Conservation (phyloP, 2,113 vertebrate genomes). For the Tauraco erythrolophus region DNA sequence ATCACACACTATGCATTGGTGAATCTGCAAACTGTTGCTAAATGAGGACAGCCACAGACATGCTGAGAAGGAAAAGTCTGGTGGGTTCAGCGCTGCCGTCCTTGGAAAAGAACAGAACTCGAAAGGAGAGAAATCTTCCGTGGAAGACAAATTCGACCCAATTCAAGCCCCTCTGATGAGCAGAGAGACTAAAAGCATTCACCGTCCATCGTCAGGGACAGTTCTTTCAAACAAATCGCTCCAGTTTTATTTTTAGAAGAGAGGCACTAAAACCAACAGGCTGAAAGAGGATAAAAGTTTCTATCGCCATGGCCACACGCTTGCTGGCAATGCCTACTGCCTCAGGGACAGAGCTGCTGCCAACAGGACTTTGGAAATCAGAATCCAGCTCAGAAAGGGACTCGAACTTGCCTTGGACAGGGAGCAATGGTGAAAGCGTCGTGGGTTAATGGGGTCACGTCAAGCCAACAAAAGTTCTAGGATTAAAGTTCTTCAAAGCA, state of each 20-base stretch:
- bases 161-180: neutral
- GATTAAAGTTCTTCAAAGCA: neutral
- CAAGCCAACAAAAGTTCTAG: neutral
- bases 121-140: neutral
- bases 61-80: neutral
- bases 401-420: accelerated
- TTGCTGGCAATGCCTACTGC: neutral
- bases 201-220: accelerated
- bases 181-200: neutral
- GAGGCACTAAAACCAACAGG: neutral
- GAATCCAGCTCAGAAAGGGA: neutral
- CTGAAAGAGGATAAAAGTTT: neutral
- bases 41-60: neutral
- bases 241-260: neutral
- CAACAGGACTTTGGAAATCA: neutral
- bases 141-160: neutral
- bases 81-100: neutral
- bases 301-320: neutral
- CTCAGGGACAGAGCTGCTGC: neutral
- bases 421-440: neutral
- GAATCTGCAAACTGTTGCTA: neutral
- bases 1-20: neutral
- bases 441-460: accelerated
- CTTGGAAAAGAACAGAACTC: neutral
- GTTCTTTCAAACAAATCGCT: neutral